Base-by-base conservation (phyloP, 2,113 vertebrate genomes). In the Anoplopoma fimbria region DNA sequence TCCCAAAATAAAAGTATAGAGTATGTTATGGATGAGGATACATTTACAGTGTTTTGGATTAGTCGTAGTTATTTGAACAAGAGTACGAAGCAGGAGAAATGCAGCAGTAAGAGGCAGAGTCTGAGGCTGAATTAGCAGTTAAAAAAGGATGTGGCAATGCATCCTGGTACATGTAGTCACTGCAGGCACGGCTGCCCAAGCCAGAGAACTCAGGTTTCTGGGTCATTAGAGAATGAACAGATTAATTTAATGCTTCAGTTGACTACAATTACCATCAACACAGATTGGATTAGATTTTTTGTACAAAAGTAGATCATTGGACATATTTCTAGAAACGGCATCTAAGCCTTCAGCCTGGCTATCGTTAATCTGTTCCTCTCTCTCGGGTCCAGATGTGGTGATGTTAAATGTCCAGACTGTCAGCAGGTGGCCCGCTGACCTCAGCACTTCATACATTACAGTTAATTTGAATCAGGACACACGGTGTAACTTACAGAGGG, bases 341-440 rank as follows among this genome's bases (percentile, higher is more conserved):
- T 69, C 1, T 15, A 9, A 25, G 23, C 23, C 21, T 38, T 10
- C 4, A n/a, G 45, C 29, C 29, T 4, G 2, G 6, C 10, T 14
- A 4, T n/a, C 9, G 19, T n/a, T 23, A 2, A 23, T 12, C 53
- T 14, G 53, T 15, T 27, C 31, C 25, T 42, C 25, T 45, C 12
- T 61, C 55, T n/a, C 1, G 53, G 40, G 15, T 63, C 29, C 72
- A 75, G 72, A 74, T 62, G 72, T 63, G 72, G 8, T 47, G 29
- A 25, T 10, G 58, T 17, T 27, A n/a, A 33, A 19, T 10, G 58
- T 61, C 40, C 27, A 61, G 27, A 8, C 71, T 61, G 27, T 17
- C 38, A 33, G 8, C 40, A 42, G 57, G 57, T 13, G n/a, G 9
- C 51, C 51, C 51, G 6, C 6, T 47, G 42, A 68, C 42, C 40